Conservation (phyloP, 1,140 invertebrate genomes). For the Carposina sasakii region DNA sequence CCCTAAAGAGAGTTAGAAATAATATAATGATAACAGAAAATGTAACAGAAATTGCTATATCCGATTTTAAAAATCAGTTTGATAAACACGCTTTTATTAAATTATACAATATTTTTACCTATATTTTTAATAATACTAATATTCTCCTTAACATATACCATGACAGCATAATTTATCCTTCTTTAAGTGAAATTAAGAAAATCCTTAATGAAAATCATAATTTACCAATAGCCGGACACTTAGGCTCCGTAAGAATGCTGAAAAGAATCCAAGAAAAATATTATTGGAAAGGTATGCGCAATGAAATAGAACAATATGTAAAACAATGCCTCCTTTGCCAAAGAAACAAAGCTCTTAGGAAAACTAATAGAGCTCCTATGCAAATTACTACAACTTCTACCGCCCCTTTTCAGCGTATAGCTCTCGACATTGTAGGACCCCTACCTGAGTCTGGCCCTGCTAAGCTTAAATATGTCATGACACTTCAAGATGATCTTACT, state of each 20-base stretch:
- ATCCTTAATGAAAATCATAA: conserved; percentile 23
- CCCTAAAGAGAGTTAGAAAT: conserved; percentile 23
- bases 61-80: conserved; percentile 25
- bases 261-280: conserved; percentile 20
- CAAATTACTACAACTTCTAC: conserved; percentile 24
- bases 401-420: conserved; percentile 13
- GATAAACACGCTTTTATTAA: conserved; percentile 16
- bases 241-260: conserved; percentile 13
- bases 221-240: conserved; percentile 16
- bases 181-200: conserved; percentile 17
- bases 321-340: conserved; percentile 23
- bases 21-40: not conserved
- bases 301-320: conserved; percentile 25
- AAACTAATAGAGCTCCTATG: conserved; percentile 22
- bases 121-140: conserved; percentile 19
- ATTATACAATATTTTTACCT: conserved; percentile 21
- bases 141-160: conserved; percentile 11
- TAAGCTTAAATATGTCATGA: conserved; percentile 18
- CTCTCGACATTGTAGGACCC: conserved; percentile 23
- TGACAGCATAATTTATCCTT: conserved; percentile 20
- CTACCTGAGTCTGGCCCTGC: conserved; percentile 16
- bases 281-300: conserved; percentile 28
- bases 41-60: conserved; percentile 18
- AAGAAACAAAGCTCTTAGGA: conserved; percentile 21
- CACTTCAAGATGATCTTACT: conserved; percentile 20